Base-by-base conservation (phyloP, 64 coral and sea anemone genomes). In the Montipora capricornis region DNA sequence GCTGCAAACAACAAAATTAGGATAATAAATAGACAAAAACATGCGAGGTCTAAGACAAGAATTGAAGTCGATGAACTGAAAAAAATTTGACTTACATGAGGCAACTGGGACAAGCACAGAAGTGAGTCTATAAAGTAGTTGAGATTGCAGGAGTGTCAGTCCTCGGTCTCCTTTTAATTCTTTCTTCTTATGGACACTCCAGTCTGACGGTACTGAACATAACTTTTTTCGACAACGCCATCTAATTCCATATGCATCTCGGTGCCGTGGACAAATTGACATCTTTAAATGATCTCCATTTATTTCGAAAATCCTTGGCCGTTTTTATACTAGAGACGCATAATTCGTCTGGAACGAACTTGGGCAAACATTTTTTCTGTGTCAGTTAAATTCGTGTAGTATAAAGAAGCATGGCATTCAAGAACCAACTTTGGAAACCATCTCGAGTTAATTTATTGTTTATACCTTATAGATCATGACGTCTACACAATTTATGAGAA, bases 71-170 rank as follows among this genome's bases (percentile, higher is more conserved):
- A 81, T 81, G 19, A 57, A 22, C 48, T 60, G 48, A 52, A 81
- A 46, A 81, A 55, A 20, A 84, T 29, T 45, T 73, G 7, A 89
- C 88, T 79, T 89, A 78, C 75, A 57, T 3, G 76, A 79, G 13
- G 29, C 44, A 79, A 89, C 75, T 89, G 88, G 75, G 22, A 89
- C 75, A 79, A 89, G 75, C 61, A 66, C 60, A 20, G 50, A 55
- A 8, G 87, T 89, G 20, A 77, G 50, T 61, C 24, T 58, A n/a
- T 77, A 89, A 37, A 89, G 51, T 4, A 59, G 11, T 37, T 77
- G 6, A 77, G 87, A 89, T 60, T 77, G 87, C 20, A 0, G 19
- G 3, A 22, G 16, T 37, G 47, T 77, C 9, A 77, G 58, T 77
- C 55, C 74, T 61, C 74, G 49, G 51, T 89, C 87, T 60, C 73